Evolutionary conservation across 2,113 vertebrate species (phyloP), one percentile per base, ranked within the genome.

Genomic region (Pteropus alecto): DNA sequence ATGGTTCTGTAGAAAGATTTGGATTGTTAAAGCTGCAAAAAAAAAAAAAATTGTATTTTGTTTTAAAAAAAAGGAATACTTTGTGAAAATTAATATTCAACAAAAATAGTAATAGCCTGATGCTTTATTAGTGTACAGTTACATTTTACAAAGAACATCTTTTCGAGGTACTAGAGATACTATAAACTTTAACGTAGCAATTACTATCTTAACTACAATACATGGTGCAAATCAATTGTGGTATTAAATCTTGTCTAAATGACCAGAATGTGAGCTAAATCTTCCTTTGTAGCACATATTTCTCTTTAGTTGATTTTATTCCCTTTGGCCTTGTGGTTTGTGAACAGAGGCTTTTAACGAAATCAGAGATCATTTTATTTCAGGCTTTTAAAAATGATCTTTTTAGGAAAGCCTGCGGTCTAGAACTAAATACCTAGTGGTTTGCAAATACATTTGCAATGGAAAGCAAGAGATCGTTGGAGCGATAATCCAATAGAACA

Each of bases 321-420:
- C 10, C 48, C 61, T 81, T 96, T n/a, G 86, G 90, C 56, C 2
- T 97, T 97, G 95, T 26, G 65, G 94, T 91, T 97, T 93, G 94
- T 97, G 97, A 92, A 96, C 51, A 94, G 84, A 96, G 85, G 78
- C 90, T 84, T 82, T 96, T 94, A 97, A 96, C 13, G 78, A 96
- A 95, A 96, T 71, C 30, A 89, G 12, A 15, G 67, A 89, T 60
- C 84, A 78, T 94, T 94, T 97, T 96, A 96, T 93, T 97, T 97
- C 21, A 97, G 18, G 54, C 35, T 97, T 98, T 94, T 21, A 97
- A 97, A 97, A 96, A 85, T 65, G 61, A 96, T 94, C 79, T 94
- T 24, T 9, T 35, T 68, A 96, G 71, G 78, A 97, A 97, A 92
- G 13, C 19, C 15, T 71, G 65, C 38, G 43, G 38, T 90, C 96